These are phyloP conservation scores for Peromyscus leucopus DNA, from an alignment of 2,113 vertebrate species.

Conservation along the genomic window DNA sequence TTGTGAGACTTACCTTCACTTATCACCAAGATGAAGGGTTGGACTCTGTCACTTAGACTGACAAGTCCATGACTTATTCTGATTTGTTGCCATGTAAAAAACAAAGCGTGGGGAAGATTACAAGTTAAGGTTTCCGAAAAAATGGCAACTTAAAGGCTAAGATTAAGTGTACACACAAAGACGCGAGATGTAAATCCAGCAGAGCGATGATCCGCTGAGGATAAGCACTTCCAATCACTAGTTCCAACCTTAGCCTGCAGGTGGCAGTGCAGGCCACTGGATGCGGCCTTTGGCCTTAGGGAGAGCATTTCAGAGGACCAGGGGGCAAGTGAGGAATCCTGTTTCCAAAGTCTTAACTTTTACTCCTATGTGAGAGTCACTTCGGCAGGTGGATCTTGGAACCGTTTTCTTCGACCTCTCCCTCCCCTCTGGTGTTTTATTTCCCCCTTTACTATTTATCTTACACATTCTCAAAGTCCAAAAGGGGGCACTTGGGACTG, in stretches of 20 bases:
- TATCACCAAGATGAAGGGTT: not conserved
- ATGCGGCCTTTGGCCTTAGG: constrained; percentile 32
- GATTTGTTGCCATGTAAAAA: not conserved
- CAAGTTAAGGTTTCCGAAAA: not conserved
- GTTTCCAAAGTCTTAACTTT: not conserved
- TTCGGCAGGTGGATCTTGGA: not conserved
- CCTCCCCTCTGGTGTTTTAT: not conserved
- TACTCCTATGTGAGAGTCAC: not conserved
- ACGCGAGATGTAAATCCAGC: fast-evolving
- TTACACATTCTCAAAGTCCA: not conserved
- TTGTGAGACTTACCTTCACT: not conserved
- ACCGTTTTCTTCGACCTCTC: not conserved
- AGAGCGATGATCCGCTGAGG: fast-evolving
- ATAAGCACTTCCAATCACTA: not conserved
- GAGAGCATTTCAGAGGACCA: not conserved
- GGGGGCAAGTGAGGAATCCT: not conserved
- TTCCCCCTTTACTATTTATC: not conserved
- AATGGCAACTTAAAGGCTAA: not conserved
- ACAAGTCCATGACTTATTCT: not conserved
- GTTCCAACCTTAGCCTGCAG: constrained; percentile 23
- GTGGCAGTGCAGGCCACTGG: constrained; percentile 70
- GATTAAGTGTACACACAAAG: not conserved
- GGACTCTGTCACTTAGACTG: not conserved
- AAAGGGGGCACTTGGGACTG: not conserved
- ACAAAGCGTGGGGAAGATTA: not conserved